A percentile compares a stretch with the other conserved stretches of the same genome.
Conservation (phyloP, 2,888 invertebrate genomes). For the Lissonota sp. region DNA sequence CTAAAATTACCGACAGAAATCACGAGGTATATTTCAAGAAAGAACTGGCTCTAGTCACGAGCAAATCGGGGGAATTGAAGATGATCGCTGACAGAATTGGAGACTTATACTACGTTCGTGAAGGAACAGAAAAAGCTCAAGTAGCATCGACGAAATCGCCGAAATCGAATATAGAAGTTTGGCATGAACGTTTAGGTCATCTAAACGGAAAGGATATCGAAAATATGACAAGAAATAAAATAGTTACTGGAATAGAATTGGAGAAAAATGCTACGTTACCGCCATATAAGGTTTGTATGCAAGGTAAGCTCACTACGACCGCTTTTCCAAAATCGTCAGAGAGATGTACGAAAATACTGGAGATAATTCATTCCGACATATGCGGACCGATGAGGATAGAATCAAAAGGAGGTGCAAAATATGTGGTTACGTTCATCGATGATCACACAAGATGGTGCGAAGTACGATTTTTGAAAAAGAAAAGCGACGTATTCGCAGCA, state of each 20-base stretch:
- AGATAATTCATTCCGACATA: slow-evolving; percentile 60
- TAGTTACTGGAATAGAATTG: not conserved
- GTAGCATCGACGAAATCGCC: not conserved
- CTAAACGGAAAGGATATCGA: slow-evolving; percentile 33
- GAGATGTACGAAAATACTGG: slow-evolving; percentile 24
- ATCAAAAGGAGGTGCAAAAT: slow-evolving; percentile 63
- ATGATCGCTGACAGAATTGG: slow-evolving; percentile 41
- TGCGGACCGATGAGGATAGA: slow-evolving; percentile 66
- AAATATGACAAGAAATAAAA: not conserved
- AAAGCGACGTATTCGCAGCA: slow-evolving; percentile 61
- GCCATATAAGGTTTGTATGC: slow-evolving; percentile 54
- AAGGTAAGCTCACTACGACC: slow-evolving; percentile 47
- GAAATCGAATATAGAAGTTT: slow-evolving; percentile 16
- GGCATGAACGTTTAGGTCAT: slow-evolving; percentile 64
- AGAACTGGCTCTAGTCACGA: not conserved
- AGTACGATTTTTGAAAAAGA: slow-evolving; percentile 64
- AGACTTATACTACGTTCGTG: slow-evolving; percentile 44
- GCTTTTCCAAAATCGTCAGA: slow-evolving; percentile 50
- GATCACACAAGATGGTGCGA: slow-evolving; percentile 68
- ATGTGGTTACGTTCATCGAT: slow-evolving; percentile 71
- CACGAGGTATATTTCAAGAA: slow-evolving; percentile 24
- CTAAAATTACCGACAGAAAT: slow-evolving; percentile 31
- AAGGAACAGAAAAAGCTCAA: not conserved
- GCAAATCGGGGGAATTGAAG: not conserved
- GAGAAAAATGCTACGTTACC: not conserved